phyloP scores from a whole-genome alignment of 2,888 invertebrate genomes.

The Calliphora vomitoria region DNA sequence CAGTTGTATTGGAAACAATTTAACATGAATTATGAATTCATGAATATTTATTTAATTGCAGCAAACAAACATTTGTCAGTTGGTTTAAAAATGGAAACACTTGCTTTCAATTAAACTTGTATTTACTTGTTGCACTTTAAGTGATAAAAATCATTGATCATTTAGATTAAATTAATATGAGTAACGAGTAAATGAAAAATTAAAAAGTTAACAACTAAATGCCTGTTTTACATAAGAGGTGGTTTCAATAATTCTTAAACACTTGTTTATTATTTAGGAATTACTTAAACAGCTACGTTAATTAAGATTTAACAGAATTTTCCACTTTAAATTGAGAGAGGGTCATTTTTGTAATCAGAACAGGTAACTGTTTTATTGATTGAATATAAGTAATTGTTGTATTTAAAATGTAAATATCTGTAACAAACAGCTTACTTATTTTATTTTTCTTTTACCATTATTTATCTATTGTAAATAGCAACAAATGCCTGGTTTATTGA shows the following conservation, averaged over 20 bases:
- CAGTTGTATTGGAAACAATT: conserved; percentile 5
- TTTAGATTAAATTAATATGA: conserved; percentile 34
- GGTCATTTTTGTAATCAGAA: too few relatives aligned
- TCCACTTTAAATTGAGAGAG: not conserved
- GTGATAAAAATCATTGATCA: conserved; percentile 38
- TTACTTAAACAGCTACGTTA: not conserved
- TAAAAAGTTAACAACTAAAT: conserved; percentile 7
- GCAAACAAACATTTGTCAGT: conserved; percentile 6
- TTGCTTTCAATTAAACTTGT: conserved; percentile 35
- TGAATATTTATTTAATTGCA: conserved; percentile 15
- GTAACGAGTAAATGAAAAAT: not conserved
- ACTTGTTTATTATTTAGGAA: not conserved
- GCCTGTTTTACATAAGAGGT: conserved; percentile 32
- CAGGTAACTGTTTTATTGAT: too few relatives aligned
- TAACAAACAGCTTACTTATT: too few relatives aligned
- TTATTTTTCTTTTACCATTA: not conserved
- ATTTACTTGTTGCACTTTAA: conserved; percentile 23
- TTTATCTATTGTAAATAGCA: too few relatives aligned
- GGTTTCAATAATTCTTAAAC: not conserved
- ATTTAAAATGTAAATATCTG: too few relatives aligned
- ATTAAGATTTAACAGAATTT: not conserved
- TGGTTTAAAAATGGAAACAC: conserved; percentile 6
- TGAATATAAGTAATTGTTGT: too few relatives aligned
- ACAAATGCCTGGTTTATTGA: not conserved
- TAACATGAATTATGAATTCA: conserved; percentile 21